A percentile compares a stretch with the other conserved stretches of the same genome.
phyloP scores from a whole-genome alignment of 2,113 vertebrate genomes.

The Bostrychus sinensis region DNA sequence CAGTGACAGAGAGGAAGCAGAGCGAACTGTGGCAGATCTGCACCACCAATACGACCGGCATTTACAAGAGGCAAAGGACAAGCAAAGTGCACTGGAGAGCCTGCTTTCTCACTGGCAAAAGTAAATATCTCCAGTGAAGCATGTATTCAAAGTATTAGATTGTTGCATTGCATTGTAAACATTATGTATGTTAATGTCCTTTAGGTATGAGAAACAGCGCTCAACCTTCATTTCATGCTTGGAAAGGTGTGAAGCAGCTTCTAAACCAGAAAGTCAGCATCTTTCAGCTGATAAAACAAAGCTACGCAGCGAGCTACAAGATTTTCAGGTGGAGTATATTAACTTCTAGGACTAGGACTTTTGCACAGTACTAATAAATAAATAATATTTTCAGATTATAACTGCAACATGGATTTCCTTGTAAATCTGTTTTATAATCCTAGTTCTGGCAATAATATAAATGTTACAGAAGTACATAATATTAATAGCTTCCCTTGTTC shows the following conservation, averaged over 20 bases:
- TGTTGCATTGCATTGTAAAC: background rate
- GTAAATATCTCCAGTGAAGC: constrained; percentile 71
- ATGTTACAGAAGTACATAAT: background rate
- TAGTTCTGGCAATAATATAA: background rate
- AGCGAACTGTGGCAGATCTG: constrained; percentile 72
- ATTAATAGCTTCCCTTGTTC: background rate
- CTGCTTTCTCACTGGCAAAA: constrained; percentile 89
- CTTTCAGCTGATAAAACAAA: constrained; percentile 87
- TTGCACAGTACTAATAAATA: background rate
- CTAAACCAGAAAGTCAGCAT: constrained; percentile 71
- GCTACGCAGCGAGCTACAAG: constrained; percentile 85
- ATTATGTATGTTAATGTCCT: constrained; percentile 27
- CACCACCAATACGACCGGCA: constrained; percentile 77
- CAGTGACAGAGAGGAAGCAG: constrained; percentile 74
- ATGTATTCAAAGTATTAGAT: background rate
- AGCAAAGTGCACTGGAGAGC: constrained; percentile 82
- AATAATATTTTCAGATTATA: no score
- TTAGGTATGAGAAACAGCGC: constrained; percentile 90
- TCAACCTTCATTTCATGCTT: constrained; percentile 85
- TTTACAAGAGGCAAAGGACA: constrained; percentile 79
- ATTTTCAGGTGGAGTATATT: constrained; percentile 79
- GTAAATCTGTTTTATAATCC: background rate
- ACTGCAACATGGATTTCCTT: no score
- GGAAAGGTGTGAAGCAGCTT: constrained; percentile 84
- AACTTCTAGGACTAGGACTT: no score